Percentiles rank a stretch among this genome's conserved stretches.
Evolutionary conservation across 2,888 invertebrate genomes (phyloP).

Genomic region (Scrobipalpa costella): DNA sequence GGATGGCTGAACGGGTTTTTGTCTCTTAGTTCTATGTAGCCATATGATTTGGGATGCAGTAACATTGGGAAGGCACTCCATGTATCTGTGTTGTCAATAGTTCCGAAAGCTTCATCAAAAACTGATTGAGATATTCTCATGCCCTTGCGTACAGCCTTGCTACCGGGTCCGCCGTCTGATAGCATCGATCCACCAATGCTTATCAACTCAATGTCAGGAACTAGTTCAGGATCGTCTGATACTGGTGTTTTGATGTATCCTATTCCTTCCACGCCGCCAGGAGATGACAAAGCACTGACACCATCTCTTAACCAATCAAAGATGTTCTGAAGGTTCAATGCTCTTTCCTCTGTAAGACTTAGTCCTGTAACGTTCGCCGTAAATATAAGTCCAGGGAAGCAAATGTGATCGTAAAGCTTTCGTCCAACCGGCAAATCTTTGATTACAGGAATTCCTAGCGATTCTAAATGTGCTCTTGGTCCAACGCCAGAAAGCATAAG

Average conservation of each 20-base stretch:
- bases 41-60: slow-evolving; percentile 87
- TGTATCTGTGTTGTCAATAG: slow-evolving; percentile 78
- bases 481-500: slow-evolving; percentile 92
- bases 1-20: slow-evolving; percentile 88
- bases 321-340: slow-evolving; percentile 40
- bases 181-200: slow-evolving; percentile 83
- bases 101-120: slow-evolving; percentile 79
- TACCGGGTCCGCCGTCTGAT: slow-evolving; percentile 79
- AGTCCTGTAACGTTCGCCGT: slow-evolving; percentile 64
- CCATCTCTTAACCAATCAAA: slow-evolving; percentile 63
- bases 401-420: slow-evolving; percentile 83
- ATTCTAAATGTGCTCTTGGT: slow-evolving; percentile 75
- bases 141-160: slow-evolving; percentile 71
- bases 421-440: slow-evolving; percentile 85
- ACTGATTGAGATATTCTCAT: slow-evolving; percentile 80
- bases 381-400: slow-evolving; percentile 74
- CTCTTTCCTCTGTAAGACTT: slow-evolving; percentile 54
- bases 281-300: slow-evolving; percentile 71
- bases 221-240: slow-evolving; percentile 79
- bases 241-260: slow-evolving; percentile 83
- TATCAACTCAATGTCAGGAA: slow-evolving; percentile 85
- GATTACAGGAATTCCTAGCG: slow-evolving; percentile 80
- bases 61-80: slow-evolving; percentile 85
- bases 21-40: slow-evolving; percentile 84
- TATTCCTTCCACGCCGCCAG: slow-evolving; percentile 85